Evolutionary conservation across 2,888 invertebrate species (phyloP).

Genomic region (Caradrina clavipalpis): DNA sequence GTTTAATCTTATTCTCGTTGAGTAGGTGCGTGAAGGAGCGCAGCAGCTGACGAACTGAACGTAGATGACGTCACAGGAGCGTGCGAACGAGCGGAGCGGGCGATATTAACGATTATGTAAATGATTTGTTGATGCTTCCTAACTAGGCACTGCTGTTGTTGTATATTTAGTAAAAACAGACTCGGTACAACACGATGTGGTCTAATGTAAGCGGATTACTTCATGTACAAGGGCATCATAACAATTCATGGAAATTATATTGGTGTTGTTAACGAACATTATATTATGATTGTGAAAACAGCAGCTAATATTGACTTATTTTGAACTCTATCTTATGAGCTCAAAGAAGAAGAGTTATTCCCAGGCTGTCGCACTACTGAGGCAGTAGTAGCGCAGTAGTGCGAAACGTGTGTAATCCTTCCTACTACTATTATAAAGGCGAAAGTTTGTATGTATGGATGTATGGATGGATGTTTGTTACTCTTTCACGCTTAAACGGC

Average conservation of each 20-base stretch:
- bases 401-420: too few relatives aligned
- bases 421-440: too few relatives aligned
- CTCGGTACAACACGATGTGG: background rate
- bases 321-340: background rate
- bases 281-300: background rate
- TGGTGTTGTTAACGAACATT: background rate
- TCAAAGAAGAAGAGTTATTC: background rate
- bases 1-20: conserved; percentile 26
- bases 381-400: too few relatives aligned
- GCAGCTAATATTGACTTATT: background rate
- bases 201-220: background rate
- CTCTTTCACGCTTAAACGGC: too few relatives aligned
- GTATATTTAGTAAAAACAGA: conserved; percentile 18
- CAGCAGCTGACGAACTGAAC: conserved; percentile 12
- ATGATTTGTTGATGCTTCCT: conserved; percentile 42
- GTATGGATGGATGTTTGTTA: too few relatives aligned
- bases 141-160: conserved; percentile 16
- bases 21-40: background rate
- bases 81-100: conserved; percentile 1
- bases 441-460: too few relatives aligned
- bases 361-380: too few relatives aligned
- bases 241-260: background rate
- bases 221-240: too few relatives aligned
- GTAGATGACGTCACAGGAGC: conserved; percentile 14
- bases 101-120: conserved; percentile 39